Percentiles rank a stretch among this genome's conserved stretches.
Conservation (phyloP, 1,140 invertebrate species). For the Phocides pigmalion region DNA sequence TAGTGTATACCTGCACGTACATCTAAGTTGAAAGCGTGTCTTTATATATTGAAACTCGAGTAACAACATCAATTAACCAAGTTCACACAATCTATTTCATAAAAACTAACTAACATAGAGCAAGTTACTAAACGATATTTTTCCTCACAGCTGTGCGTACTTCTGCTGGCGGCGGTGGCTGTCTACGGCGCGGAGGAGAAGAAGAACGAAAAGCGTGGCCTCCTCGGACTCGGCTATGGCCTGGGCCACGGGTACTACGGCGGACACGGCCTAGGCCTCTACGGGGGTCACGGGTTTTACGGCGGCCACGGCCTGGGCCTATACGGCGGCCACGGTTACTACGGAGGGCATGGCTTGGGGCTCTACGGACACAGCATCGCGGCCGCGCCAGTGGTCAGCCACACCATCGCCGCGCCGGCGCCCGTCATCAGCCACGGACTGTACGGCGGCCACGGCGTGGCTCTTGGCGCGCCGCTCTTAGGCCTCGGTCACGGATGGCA, state of each 20-base stretch:
- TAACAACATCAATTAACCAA: no score
- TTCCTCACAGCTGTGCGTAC: conserved; percentile 55
- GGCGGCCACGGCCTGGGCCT: conserved; percentile 49
- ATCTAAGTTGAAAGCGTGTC: no score
- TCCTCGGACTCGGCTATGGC: conserved; percentile 71
- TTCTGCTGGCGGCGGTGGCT: conserved; percentile 56
- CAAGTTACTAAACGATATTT: not conserved
- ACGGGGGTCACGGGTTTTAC: conserved; percentile 49
- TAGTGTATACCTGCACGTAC: no score
- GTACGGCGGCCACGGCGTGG: conserved; percentile 53
- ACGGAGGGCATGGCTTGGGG: conserved; percentile 43
- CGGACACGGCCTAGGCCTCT: conserved; percentile 54
- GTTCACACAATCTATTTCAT: no score
- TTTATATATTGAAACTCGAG: no score
- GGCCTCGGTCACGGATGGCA: conserved; percentile 54
- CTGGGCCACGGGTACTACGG: conserved; percentile 38
- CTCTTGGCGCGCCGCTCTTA: conserved; percentile 42
- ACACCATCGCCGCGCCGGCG: conserved; percentile 50
- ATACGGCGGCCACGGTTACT: conserved; percentile 41
- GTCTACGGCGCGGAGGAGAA: conserved; percentile 70
- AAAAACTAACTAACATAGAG: not conserved
- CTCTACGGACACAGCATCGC: conserved; percentile 38
- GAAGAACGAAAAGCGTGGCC: conserved; percentile 74
- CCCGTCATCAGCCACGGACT: conserved; percentile 52
- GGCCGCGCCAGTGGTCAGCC: conserved; percentile 50